Evolutionary conservation across 2,797 vertebrate species (phyloP), one percentile per base, ranked within the genome.

Genomic region (Neomorphus geoffroyi): DNA sequence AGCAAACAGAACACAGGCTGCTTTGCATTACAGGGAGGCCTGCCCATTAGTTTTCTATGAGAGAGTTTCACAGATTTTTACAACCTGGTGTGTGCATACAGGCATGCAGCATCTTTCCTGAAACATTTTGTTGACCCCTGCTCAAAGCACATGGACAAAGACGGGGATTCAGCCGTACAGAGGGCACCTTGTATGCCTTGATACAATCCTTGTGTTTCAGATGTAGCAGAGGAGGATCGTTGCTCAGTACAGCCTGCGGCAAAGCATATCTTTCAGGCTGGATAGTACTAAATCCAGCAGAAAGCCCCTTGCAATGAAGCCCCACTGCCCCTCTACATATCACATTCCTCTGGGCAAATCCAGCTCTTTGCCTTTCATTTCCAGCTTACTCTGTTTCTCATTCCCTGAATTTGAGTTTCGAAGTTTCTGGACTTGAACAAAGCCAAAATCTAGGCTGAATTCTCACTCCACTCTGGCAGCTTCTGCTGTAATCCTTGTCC

Each of bases 1-100:
- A 92, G 92, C 77, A 93, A 94, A 96, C 82, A 91, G 67, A 95
- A 91, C 69, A 73, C 86, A 57, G 96, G 86, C 94, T 95, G 92
- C 92, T 94, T 96, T 94, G 86, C 82, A 92, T 93, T 96, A 92
- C 60, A 43, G 92, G 87, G 84, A 90, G 91, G 80, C 73, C 81
- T 92, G 91, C 57, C 93, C 82, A 28, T 86, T 91, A 81, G 73
- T 90, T 97, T 82, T 92, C 91, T 86, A 10, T 80, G 93, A 96
- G 96, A 87, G 81, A 69, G 71, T 80, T 70, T 80, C 50, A 51
- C 67, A 18, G 95, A 93, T 81, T 94, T 96, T 94, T 87, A 91
- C 89, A 92, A 75, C 89, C 89, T 60, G 93, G 81, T 87, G 74
- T 48, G 90, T 18, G 48, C 79, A 41, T 28, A 46, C n/a, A 75